A percentile compares a stretch with the other conserved stretches of the same genome.
These are phyloP conservation scores for Urocitellus parryii DNA, from an alignment of 2,113 vertebrate genomes.

Conservation along the genomic window DNA sequence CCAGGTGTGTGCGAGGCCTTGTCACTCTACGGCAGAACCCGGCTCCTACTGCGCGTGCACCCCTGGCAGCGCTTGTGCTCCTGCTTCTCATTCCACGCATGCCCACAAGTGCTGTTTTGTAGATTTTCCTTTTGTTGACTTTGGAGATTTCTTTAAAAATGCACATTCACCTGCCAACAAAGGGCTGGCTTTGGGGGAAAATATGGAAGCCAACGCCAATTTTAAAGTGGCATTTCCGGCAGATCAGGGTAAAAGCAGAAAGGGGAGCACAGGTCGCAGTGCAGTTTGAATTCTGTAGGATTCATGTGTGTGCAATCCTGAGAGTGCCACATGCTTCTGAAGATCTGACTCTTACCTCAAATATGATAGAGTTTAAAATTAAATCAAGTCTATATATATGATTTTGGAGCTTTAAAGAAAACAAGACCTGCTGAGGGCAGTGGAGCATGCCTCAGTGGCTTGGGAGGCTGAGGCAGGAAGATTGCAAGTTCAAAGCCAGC, in stretches of 20 bases:
- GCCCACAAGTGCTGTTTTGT: slow-evolving; percentile 55
- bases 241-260: background rate
- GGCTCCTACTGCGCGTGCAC: background rate
- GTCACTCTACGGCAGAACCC: slow-evolving; percentile 79
- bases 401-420: background rate
- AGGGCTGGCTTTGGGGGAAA: background rate
- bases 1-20: slow-evolving; percentile 78
- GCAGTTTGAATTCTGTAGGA: background rate
- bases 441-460: too few relatives aligned
- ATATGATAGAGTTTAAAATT: background rate
- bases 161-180: slow-evolving; percentile 22
- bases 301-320: background rate
- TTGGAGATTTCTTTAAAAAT: slow-evolving; percentile 62
- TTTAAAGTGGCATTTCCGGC: slow-evolving; percentile 64
- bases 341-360: background rate
- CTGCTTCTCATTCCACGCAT: background rate
- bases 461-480: too few relatives aligned
- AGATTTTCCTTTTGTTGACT: slow-evolving; percentile 61
- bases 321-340: background rate
- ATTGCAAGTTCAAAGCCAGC: too few relatives aligned
- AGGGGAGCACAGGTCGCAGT: background rate
- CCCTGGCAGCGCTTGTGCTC: background rate
- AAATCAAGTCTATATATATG: background rate
- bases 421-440: too few relatives aligned
- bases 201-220: background rate